Evolutionary conservation across 2,797 vertebrate species (phyloP), one percentile per base, ranked within the genome.

Genomic region (Hyperoplus lanceolatus): DNA sequence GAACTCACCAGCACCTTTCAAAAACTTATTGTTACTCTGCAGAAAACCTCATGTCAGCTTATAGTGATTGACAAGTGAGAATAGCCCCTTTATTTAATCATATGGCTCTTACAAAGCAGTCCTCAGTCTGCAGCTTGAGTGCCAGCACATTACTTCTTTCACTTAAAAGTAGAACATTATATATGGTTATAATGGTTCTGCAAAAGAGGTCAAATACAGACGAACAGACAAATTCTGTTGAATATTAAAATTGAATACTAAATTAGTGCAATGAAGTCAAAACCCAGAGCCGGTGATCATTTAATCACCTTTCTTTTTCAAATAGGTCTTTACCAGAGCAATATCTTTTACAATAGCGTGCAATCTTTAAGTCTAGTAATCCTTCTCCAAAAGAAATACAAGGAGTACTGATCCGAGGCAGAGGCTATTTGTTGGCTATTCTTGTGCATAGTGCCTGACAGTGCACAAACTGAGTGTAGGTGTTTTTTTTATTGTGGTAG

Each of bases 401-500:
- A 29, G 21, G 18, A 57, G 29, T 41, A 42, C 43, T 54, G 53
- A 79, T 77, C 29, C 14, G 3, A 68, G 60, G 73, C 64, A 79
- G 29, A 79, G 59, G 63, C 46, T 49, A 12, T 77, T 79, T 66
- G 59, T 68, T 54, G 48, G 41, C 16, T 36, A 29, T 70, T 87
- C 75, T 54, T 62, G 60, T 73, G 49, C 54, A 74, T 78, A 86
- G 21, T 65, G 41, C 61, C 46, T 71, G 55, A 38, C 9, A 43
- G 51, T 53, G 6, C 46, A 48, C 11, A 18, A 10, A 56, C 10
- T 58, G 42, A 61, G 41, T 49, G 45, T 10, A 18, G 10, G 8
- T 76, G 79, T 29, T 29, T 29, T 80, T 84, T 86, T 80, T 75
- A 77, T 67, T 21, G 3, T 18, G 10, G 45, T n/a, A 69, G 11